A percentile compares a stretch with the other conserved stretches of the same genome.
These are phyloP conservation scores for Colletes gigas DNA, from an alignment of 1,140 invertebrate genomes.

Conservation along the genomic window DNA sequence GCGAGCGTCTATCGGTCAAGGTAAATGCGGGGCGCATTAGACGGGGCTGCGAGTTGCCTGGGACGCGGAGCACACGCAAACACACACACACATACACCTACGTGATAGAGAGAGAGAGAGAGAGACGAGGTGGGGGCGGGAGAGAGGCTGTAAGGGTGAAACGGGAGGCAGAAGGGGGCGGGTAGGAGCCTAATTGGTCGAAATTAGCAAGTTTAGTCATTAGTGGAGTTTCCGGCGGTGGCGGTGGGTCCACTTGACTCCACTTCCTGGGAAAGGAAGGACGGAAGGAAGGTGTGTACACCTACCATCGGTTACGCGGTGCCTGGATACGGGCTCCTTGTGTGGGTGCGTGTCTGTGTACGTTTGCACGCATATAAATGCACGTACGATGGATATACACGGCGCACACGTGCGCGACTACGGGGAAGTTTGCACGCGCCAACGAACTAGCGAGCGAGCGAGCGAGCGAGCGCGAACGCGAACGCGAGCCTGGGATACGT, in stretches of 20 bases:
- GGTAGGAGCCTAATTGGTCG: constrained; percentile 78
- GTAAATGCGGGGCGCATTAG: constrained; percentile 77
- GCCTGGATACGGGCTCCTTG: constrained; percentile 20
- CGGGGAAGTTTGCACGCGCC: constrained; percentile 26
- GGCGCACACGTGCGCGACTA: not conserved
- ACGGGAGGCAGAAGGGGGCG: constrained; percentile 42
- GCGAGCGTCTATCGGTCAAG: constrained; percentile 75
- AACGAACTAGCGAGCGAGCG: constrained; percentile 1
- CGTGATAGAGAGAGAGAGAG: constrained; percentile 43
- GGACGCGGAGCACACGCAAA: too few relatives aligned
- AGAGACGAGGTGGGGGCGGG: constrained; percentile 37
- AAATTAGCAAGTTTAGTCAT: constrained; percentile 82
- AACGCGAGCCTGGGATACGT: constrained; percentile 37
- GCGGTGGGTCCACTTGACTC: constrained; percentile 78
- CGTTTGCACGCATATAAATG: not conserved
- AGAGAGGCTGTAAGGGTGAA: constrained; percentile 34
- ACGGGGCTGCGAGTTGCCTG: constrained; percentile 54
- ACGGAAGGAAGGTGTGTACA: constrained; percentile 72
- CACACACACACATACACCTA: not conserved
- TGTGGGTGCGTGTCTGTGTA: not conserved
- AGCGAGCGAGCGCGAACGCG: constrained; percentile 26
- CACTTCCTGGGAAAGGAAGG: constrained; percentile 74
- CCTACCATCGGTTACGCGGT: constrained; percentile 54
- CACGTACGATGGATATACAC: not conserved
- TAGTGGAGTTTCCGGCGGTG: constrained; percentile 77